Conservation (phyloP, 2,888 invertebrate genomes). For the Ametastegia equiseti region DNA sequence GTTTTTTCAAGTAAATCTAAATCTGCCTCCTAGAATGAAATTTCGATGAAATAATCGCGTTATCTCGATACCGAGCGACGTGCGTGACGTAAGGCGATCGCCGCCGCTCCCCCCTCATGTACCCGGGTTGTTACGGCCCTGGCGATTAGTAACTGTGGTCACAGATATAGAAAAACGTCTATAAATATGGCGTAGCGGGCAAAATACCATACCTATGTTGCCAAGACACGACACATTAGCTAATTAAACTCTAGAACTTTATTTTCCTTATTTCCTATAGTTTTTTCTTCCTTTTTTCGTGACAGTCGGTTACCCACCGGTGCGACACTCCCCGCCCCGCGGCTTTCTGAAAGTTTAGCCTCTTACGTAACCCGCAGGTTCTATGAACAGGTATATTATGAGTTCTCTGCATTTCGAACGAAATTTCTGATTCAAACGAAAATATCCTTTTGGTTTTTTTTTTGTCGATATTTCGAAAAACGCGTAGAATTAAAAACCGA, state of each 20-base stretch:
- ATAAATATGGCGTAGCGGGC: background rate
- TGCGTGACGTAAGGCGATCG: constrained; percentile 12
- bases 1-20: background rate
- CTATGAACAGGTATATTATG: background rate
- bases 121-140: background rate
- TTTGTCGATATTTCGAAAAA: no score
- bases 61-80: background rate
- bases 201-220: background rate
- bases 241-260: constrained; percentile 4
- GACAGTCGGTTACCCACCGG: background rate
- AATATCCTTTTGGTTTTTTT: no score
- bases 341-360: background rate
- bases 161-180: background rate
- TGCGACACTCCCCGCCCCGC: constrained; percentile 15
- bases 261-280: no score
- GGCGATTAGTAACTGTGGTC: no score
- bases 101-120: background rate
- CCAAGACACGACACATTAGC: background rate
- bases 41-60: background rate
- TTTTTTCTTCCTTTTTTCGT: background rate
- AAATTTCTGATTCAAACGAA: no score
- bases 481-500: no score
- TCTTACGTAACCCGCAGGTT: background rate
- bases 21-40: background rate
- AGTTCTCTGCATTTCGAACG: background rate